phyloP scores from a whole-genome alignment of 2,888 invertebrate genomes.

The Rhagophthalmus giganteus region DNA sequence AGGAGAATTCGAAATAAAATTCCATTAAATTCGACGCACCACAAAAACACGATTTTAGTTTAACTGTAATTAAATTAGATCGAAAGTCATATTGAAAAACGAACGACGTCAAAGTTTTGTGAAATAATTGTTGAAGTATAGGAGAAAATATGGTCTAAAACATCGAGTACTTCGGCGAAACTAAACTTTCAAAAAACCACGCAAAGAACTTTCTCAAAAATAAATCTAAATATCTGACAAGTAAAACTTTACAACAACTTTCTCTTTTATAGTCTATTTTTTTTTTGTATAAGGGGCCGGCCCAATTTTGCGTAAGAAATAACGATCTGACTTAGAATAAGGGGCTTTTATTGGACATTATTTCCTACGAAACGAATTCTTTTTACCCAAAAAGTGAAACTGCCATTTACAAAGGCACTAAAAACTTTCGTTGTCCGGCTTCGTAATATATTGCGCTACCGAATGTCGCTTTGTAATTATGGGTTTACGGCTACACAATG shows the following conservation, averaged over 20 bases:
- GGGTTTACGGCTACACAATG: conserved; percentile 28
- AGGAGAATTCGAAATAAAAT: too few relatives aligned
- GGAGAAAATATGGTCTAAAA: too few relatives aligned
- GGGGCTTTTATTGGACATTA: conserved; percentile 29
- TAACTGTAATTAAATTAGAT: too few relatives aligned
- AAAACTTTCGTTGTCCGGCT: conserved; percentile 35
- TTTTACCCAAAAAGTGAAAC: conserved; percentile 36
- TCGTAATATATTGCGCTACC: conserved; percentile 35
- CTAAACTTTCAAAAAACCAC: too few relatives aligned
- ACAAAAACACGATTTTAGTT: too few relatives aligned
- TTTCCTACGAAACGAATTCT: conserved; percentile 30
- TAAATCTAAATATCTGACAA: too few relatives aligned
- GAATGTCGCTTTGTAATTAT: conserved; percentile 35
- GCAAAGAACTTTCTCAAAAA: too few relatives aligned
- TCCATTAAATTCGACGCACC: too few relatives aligned
- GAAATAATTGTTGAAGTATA: too few relatives aligned
- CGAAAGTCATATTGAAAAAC: too few relatives aligned
- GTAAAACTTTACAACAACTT: background rate
- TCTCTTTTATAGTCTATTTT: background rate
- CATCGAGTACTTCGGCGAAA: too few relatives aligned
- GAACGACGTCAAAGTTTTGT: too few relatives aligned
- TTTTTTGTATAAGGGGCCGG: background rate
- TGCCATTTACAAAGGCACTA: conserved; percentile 30
- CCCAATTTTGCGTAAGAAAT: conserved; percentile 16
- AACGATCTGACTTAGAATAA: conserved; percentile 13